Base-by-base conservation (phyloP, 2,888 invertebrate genomes). In the Adelognathus sp. region DNA sequence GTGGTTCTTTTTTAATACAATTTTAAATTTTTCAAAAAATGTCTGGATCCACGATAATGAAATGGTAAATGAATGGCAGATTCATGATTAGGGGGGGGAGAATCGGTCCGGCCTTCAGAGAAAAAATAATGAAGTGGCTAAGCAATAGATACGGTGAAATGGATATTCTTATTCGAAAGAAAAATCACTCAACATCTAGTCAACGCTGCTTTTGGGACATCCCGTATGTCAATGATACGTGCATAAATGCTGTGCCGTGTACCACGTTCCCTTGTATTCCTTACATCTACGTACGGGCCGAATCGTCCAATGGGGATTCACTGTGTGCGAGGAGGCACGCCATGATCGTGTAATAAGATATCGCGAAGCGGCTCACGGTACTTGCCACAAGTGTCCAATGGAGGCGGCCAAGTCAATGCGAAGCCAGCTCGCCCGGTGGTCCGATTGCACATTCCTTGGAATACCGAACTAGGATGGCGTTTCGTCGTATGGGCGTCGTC, bases 301-400 rank as follows among this genome's bases (percentile, higher is more conserved):
- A 77, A 80, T 78, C 76, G 72, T 76, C 76, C 74, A 39, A 74
- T 58, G 58, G 39, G 41, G 44, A 70, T 67, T 36, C 50, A 61
- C 50, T 11, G 63, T 54, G 74, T 72, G 56, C 66, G 66, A 50
- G 72, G 71, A 64, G 77, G 82, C 81, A 84, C 79, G 80, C 85
- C 73, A 81, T 80, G 86, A 86, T 86, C 86, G 86, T 87, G 86
- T 86, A 86, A 86, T 86, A 87, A 86, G 86, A 86, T 86, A 86
- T 86, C 81, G 83, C 85, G 78, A 85, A 85, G 75, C 75, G 24
- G 61, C 41, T 50, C 75, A 41, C 61, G 24, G 58, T 64, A 83
- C 79, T 81, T 85, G 80, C 83, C 83, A 83, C 85, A 85, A 84
- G 83, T 70, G 70, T 75, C 36, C 63, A 39, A 63, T 64, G 64